These are phyloP conservation scores for Pica pica DNA, from an alignment of 2,113 vertebrate species.

Conservation along the genomic window DNA sequence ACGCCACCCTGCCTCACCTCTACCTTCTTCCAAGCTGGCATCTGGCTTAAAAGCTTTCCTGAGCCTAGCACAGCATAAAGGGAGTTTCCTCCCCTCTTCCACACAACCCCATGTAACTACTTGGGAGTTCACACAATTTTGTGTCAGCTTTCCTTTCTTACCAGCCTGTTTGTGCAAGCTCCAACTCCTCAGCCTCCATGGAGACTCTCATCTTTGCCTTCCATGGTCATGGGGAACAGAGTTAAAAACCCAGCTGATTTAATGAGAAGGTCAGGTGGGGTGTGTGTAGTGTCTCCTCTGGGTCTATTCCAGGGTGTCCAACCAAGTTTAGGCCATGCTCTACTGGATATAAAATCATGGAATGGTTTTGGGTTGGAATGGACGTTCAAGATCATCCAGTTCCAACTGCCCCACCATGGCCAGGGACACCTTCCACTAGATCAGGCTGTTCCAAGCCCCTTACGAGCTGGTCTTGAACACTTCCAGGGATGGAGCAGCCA, in stretches of 20 bases:
- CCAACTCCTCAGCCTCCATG: neutral
- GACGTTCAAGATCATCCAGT: neutral
- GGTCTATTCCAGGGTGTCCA: neutral
- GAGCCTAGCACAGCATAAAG: neutral
- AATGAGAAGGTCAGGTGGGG: rapidly evolving
- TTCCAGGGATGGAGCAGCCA: neutral
- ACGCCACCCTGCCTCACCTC: rapidly evolving
- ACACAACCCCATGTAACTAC: neutral
- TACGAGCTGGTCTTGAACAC: neutral
- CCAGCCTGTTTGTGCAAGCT: neutral
- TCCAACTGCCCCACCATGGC: neutral
- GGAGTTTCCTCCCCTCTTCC: neutral
- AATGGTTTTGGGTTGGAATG: neutral
- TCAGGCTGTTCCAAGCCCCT: neutral
- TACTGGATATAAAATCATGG: neutral
- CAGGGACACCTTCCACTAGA: neutral
- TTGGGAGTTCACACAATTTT: neutral
- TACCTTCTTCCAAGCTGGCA: neutral
- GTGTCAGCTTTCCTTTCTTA: neutral
- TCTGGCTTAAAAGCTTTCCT: neutral
- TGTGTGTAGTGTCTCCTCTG: neutral
- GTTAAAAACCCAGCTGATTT: neutral
- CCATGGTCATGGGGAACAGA: neutral
- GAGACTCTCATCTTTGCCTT: neutral
- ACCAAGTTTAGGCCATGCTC: neutral